These are phyloP conservation scores for Dunckerocampus dactyliophorus DNA, from an alignment of 2,113 vertebrate species.

Conservation along the genomic window DNA sequence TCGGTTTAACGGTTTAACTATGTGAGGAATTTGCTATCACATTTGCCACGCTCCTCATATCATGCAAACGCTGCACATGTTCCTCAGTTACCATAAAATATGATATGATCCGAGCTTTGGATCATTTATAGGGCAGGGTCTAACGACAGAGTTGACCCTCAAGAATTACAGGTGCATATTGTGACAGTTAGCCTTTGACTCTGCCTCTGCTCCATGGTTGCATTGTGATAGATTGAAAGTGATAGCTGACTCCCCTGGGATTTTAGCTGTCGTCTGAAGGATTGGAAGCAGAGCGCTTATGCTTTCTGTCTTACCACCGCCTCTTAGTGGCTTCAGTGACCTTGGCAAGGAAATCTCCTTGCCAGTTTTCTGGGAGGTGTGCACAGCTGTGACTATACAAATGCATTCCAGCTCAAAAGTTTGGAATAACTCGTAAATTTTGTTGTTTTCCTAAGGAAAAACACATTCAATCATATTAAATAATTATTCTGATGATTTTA, in stretches of 20 bases:
- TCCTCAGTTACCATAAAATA: conserved; percentile 19
- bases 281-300: conserved; percentile 45
- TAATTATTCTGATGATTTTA: no score
- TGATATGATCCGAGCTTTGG: conserved; percentile 14
- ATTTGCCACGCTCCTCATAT: no score
- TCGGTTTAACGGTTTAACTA: no score
- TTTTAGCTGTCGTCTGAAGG: conserved; percentile 54
- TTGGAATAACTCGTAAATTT: no score
- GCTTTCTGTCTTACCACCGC: conserved; percentile 35
- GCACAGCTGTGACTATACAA: conserved; percentile 22
- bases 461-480: no score
- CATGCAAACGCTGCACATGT: neutral
- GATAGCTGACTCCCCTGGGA: conserved; percentile 37
- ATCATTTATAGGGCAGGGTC: conserved; percentile 33
- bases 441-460: no score
- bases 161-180: conserved; percentile 30
- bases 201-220: conserved; percentile 24
- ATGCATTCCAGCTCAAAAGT: neutral
- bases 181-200: conserved; percentile 53
- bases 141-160: conserved; percentile 20
- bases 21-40: no score
- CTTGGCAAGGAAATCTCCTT: conserved; percentile 40
- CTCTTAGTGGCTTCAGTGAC: conserved; percentile 35
- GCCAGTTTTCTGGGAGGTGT: conserved; percentile 23
- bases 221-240: conserved; percentile 42